Base-by-base conservation (phyloP, 2,888 invertebrate species). In the Cyclophora punctaria region DNA sequence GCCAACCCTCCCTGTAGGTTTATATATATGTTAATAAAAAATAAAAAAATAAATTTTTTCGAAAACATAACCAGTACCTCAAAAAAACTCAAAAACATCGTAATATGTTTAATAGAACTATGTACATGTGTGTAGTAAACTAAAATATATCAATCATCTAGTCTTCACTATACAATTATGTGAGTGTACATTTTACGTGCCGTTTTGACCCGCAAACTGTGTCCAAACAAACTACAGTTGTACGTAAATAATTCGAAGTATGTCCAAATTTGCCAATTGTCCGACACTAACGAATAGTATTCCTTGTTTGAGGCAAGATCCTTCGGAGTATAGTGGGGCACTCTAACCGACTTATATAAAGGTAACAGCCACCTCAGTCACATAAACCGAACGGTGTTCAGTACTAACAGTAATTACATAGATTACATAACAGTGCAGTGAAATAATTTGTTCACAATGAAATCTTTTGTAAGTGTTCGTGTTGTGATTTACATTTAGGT, bases 381-480 rank as follows among this genome's bases (percentile, higher is more conserved):
- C 77, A 79, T 69, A 80, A 5, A 44, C 44, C 77, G 67, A 64
- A 61, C 71, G 67, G 78, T 75, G 72, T 58, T 52, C 56, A 54
- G 56, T 50, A 62, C 63, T 56, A 57, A 60, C 55, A 61, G 67
- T 55, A 50, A 58, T 60, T 61, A 37, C 4, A 37, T 5, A 5
- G 37, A 37, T 37, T 37, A 37, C 37, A 37, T 37, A 5, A 5
- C 37, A 48, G 61, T 61, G 57, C 54, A 56, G 77, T 75, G 72
- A 58, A 54, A 60, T 46, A 37, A 37, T 37, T 37, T 37, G 37
- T 37, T 37, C 59, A 68, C 63, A 50, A 84, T 85, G 84, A 85
- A 78, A 80, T 66, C 74, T 52, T 80, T 82, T 64, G 85, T 84
- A 84, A 86, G 84, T 84, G 63, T 48, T 59, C 20, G 20, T 48